Conservation (phyloP, 1,140 invertebrate species). For the Prorops nasuta region DNA sequence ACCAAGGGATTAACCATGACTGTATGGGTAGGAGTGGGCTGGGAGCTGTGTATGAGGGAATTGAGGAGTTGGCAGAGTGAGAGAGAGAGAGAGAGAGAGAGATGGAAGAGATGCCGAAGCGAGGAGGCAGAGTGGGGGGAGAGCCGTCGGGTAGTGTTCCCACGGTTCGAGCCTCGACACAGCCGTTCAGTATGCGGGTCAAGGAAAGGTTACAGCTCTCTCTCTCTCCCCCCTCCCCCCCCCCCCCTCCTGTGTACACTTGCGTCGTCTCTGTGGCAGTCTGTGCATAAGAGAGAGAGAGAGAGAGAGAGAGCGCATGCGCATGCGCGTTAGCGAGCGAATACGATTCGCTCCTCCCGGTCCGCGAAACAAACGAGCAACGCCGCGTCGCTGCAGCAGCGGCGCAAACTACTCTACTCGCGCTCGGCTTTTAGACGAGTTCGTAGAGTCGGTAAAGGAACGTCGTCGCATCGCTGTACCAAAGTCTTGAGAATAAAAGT, state of each 20-base stretch:
- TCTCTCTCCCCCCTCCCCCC: too few species aligned
- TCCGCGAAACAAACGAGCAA: constrained; percentile 37
- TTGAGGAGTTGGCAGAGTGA: too few species aligned
- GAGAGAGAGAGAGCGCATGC: constrained; percentile 22
- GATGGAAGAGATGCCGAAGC: too few species aligned
- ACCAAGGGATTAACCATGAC: constrained; percentile 15
- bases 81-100: constrained; percentile 31
- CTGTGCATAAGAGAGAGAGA: constrained; percentile 16
- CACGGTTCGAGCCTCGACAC: constrained; percentile 56
- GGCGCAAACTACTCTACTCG: neutral
- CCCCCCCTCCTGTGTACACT: too few species aligned
- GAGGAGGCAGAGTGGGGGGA: constrained; percentile 41
- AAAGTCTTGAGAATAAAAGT: too few species aligned
- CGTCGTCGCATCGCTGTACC: constrained; percentile 43
- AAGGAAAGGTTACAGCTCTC: constrained; percentile 56
- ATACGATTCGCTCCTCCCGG: constrained; percentile 28
- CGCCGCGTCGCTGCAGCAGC: neutral
- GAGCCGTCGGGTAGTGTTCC: constrained; percentile 55
- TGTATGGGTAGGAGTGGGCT: too few species aligned
- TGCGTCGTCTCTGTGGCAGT: too few species aligned
- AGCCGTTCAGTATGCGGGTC: constrained; percentile 58
- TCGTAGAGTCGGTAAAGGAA: constrained; percentile 10
- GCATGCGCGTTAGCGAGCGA: constrained; percentile 17
- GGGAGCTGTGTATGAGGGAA: too few species aligned
- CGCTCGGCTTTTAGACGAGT: neutral